A percentile compares a stretch with the other conserved stretches of the same genome.
phyloP scores from a whole-genome alignment of 2,113 vertebrate species.

The Bothrops jararaca region DNA sequence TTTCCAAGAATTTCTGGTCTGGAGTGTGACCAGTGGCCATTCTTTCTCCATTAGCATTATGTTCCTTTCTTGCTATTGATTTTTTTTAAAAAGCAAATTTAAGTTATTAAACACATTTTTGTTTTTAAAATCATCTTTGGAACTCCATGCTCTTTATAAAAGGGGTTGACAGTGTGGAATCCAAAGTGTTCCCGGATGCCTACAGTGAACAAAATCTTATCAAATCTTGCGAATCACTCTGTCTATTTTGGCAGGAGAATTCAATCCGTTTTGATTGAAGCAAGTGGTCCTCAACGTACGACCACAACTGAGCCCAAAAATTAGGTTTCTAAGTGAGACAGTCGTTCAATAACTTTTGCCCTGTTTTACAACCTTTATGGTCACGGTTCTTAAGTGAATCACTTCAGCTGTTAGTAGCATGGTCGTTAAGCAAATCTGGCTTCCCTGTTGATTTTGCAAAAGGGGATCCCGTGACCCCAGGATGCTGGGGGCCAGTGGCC shows the following conservation, averaged over 20 bases:
- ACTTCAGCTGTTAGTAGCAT: not conserved
- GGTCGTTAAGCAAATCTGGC: no score
- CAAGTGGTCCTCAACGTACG: not conserved
- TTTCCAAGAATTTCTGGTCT: conserved; percentile 38
- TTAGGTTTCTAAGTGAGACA: not conserved
- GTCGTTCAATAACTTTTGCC: not conserved
- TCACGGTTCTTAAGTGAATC: not conserved
- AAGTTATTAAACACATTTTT: not conserved
- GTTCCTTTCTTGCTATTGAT: conserved; percentile 21
- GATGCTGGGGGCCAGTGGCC: no score
- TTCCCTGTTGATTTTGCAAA: no score
- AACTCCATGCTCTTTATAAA: no score
- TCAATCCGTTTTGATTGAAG: not conserved
- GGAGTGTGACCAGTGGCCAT: conserved; percentile 25
- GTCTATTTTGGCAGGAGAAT: not conserved
- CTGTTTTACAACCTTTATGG: not conserved
- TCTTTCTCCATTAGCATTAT: conserved; percentile 1
- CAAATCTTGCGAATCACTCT: not conserved
- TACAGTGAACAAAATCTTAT: not conserved
- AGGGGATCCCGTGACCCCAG: no score
- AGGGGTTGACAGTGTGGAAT: not conserved
- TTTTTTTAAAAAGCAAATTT: not conserved
- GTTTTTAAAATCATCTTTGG: not conserved
- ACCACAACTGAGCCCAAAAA: not conserved
- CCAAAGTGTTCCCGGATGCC: not conserved